Evolutionary conservation across 2,797 vertebrate genomes (phyloP).

Genomic region (Heterohyrax brucei): DNA sequence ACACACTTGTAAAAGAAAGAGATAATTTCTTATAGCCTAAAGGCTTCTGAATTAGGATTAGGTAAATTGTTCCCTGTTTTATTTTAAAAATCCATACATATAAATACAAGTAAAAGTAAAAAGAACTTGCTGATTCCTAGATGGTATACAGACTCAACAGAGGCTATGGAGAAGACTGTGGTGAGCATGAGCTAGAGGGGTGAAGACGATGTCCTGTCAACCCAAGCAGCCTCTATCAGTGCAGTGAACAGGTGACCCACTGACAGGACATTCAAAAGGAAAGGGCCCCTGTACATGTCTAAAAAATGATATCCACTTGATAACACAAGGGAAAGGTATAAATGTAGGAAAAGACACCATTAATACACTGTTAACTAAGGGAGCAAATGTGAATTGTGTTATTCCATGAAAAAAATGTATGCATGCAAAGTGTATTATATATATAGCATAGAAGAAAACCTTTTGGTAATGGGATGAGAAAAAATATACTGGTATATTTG

Average conservation of each 20-base stretch:
- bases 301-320: background rate
- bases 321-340: background rate
- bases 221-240: background rate
- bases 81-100: slow-evolving; percentile 53
- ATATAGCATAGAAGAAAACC: slow-evolving; percentile 12
- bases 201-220: background rate
- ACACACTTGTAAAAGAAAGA: slow-evolving; percentile 17
- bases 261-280: background rate
- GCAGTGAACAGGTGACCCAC: background rate
- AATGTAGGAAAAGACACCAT: slow-evolving; percentile 11
- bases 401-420: slow-evolving; percentile 20
- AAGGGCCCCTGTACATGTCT: background rate
- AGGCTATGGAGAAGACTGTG: background rate
- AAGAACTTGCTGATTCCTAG: background rate
- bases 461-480: background rate
- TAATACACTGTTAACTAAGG: background rate
- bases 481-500: background rate
- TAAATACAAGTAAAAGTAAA: background rate
- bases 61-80: slow-evolving; percentile 13
- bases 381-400: slow-evolving; percentile 32
- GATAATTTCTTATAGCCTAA: background rate
- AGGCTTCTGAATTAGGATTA: background rate
- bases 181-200: background rate
- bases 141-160: background rate
- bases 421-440: background rate